Conservation (phyloP, 2,113 vertebrate species). For the Albula glossodonta region DNA sequence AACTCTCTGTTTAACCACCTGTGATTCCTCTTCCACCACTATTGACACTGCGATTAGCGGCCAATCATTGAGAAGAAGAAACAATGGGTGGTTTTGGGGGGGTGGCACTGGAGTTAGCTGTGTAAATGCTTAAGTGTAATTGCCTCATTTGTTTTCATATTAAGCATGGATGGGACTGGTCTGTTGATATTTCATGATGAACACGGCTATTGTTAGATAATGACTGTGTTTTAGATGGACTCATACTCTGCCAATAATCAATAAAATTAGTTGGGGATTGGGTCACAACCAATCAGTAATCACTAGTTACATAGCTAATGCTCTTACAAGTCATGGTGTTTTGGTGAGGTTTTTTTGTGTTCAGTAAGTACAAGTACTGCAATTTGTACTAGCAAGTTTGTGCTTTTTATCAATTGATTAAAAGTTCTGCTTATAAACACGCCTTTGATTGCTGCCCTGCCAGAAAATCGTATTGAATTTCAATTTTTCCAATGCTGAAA, state of each 20-base stretch:
- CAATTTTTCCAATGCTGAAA: neutral
- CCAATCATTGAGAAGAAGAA: neutral
- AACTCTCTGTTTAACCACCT: neutral
- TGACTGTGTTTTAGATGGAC: no score
- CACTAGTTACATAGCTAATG: no score
- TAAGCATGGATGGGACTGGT: constrained; percentile 37
- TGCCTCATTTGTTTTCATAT: constrained; percentile 61
- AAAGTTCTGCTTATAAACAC: neutral
- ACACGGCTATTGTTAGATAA: no score
- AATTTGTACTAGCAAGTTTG: neutral
- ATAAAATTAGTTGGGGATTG: no score
- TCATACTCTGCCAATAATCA: no score
- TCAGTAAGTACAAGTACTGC: neutral
- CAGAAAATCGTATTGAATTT: neutral
- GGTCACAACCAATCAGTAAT: no score
- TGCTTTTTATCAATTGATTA: neutral
- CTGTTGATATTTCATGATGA: constrained; percentile 58
- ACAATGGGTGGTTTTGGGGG: neutral
- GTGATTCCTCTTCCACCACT: neutral
- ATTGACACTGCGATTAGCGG: neutral
- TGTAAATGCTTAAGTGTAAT: neutral
- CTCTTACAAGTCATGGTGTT: no score
- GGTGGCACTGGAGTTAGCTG: no score
- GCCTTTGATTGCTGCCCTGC: neutral
- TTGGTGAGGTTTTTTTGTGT: no score